Conservation (phyloP, 53 echinoderm and acorn worm species). For the Crossaster papposus region DNA sequence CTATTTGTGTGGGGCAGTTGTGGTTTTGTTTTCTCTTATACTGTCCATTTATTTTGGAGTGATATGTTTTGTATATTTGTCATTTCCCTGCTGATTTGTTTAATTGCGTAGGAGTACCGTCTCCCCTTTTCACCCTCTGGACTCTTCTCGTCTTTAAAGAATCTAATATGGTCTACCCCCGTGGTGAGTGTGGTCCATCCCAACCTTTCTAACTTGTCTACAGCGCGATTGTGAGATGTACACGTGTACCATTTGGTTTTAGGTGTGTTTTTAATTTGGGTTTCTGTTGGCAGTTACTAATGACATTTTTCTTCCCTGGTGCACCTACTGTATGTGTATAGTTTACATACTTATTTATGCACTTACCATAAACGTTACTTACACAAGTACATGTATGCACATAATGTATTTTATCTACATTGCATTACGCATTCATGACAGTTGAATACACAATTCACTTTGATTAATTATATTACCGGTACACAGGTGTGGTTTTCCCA, state of each 20-base stretch:
- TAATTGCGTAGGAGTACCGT: slow-evolving; percentile 18
- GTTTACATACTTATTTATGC: neutral
- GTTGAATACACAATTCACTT: neutral
- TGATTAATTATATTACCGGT: neutral
- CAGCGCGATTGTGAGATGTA: neutral
- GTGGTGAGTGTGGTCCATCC: slow-evolving; percentile 55
- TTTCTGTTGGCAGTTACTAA: neutral
- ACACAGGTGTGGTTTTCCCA: neutral
- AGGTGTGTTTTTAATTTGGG: slow-evolving; percentile 39
- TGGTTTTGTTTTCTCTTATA: neutral
- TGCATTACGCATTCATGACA: neutral
- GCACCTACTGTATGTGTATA: neutral
- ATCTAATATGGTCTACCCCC: slow-evolving; percentile 55
- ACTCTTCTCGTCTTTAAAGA: slow-evolving; percentile 54
- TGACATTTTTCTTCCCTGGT: neutral
- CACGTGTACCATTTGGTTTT: slow-evolving; percentile 39
- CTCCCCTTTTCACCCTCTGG: slow-evolving; percentile 39
- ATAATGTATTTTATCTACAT: neutral
- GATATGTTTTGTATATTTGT: neutral
- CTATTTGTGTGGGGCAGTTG: neutral
- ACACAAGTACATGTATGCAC: neutral
- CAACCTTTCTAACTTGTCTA: slow-evolving; percentile 26
- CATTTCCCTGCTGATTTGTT: slow-evolving; percentile 1
- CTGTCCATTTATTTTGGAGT: neutral
- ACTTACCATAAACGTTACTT: neutral